These are phyloP conservation scores for Pluvialis apricaria DNA, from an alignment of 2,113 vertebrate genomes.

Conservation along the genomic window DNA sequence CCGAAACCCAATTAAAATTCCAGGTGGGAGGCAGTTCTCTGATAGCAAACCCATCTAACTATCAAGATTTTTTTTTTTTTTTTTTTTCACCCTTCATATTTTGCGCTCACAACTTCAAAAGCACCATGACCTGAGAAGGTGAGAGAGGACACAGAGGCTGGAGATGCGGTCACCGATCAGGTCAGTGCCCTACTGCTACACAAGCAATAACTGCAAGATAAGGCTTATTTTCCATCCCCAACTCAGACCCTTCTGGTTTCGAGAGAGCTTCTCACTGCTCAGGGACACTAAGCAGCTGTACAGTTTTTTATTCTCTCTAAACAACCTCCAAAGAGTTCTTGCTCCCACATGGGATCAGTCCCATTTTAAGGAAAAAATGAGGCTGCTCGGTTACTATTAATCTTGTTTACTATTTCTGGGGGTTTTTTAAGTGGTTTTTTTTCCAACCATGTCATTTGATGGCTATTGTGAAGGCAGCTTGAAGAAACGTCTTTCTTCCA, in stretches of 20 bases:
- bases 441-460: background rate
- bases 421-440: background rate
- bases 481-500: background rate
- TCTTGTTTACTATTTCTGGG: slow-evolving; percentile 4
- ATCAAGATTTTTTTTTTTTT: background rate
- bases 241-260: background rate
- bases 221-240: background rate
- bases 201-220: background rate
- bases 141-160: background rate
- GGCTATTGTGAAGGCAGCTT: background rate
- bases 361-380: background rate
- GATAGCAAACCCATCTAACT: background rate
- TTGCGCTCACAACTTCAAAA: background rate
- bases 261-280: background rate
- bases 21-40: background rate
- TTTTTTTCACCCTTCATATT: background rate
- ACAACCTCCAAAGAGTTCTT: background rate
- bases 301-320: background rate
- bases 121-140: background rate
- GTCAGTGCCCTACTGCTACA: background rate
- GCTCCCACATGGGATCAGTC: background rate
- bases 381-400: background rate
- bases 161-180: background rate
- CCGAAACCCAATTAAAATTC: background rate
- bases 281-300: background rate